Percentiles rank a stretch among this genome's conserved stretches.
These are phyloP conservation scores for Tenthredo livida DNA, from an alignment of 2,888 invertebrate species.

Conservation along the genomic window DNA sequence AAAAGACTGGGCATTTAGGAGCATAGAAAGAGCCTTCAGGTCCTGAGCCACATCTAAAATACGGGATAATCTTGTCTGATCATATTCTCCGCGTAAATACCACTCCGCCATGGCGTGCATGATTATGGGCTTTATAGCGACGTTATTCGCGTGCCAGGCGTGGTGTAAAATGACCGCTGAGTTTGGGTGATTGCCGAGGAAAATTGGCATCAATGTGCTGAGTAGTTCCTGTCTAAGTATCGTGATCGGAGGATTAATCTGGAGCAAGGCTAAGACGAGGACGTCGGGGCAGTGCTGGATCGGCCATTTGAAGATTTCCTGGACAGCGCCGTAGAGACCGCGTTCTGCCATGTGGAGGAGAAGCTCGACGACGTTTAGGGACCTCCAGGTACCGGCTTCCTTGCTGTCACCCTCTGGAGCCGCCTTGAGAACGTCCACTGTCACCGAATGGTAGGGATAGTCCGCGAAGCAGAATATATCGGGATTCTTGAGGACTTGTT, in stretches of 20 bases:
- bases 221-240: constrained; percentile 92
- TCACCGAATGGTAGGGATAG: constrained; percentile 92
- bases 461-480: constrained; percentile 98
- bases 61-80: constrained; percentile 94
- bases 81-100: constrained; percentile 95
- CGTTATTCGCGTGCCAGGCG: constrained; percentile 93
- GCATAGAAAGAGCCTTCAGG: constrained; percentile 92
- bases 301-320: constrained; percentile 95
- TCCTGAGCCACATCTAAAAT: constrained; percentile 99
- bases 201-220: constrained; percentile 93
- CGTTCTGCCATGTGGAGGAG: constrained; percentile 92
- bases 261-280: constrained; percentile 92
- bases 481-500: constrained; percentile 92
- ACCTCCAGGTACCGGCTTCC: constrained; percentile 96
- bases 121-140: constrained; percentile 88
- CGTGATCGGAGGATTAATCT: constrained; percentile 90
- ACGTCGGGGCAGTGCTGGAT: constrained; percentile 97
- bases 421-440: constrained; percentile 94
- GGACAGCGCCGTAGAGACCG: constrained; percentile 90
- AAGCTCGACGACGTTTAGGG: constrained; percentile 93
- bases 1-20: constrained; percentile 94
- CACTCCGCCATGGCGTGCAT: constrained; percentile 99
- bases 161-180: constrained; percentile 97
- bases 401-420: constrained; percentile 97
- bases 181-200: constrained; percentile 97